phyloP scores from a whole-genome alignment of 2,888 invertebrate genomes.

The Caenorhabditis auriculariae region DNA sequence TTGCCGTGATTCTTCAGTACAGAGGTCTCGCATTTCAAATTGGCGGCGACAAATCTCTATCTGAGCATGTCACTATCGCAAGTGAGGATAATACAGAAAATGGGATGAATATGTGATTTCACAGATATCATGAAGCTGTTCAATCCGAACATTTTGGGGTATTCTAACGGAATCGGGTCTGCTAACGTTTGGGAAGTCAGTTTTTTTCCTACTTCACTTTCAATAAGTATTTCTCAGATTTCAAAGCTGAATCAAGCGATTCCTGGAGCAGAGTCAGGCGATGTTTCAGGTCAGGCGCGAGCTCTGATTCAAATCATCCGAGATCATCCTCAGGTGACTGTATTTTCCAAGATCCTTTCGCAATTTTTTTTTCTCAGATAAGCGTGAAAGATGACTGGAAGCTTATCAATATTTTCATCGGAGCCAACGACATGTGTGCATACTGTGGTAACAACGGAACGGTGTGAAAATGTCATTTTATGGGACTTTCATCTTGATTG shows the following conservation, averaged over 20 bases:
- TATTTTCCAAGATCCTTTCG: too few species aligned
- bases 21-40: constrained; percentile 49
- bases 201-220: neutral
- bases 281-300: constrained; percentile 41
- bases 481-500: too few species aligned
- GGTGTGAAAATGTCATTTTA: too few species aligned
- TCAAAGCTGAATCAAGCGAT: constrained; percentile 46
- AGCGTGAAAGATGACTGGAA: constrained; percentile 56
- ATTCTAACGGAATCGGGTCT: constrained; percentile 43
- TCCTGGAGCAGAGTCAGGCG: constrained; percentile 46
- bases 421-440: constrained; percentile 55
- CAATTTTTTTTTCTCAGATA: constrained; percentile 14
- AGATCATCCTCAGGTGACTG: constrained; percentile 30
- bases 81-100: constrained; percentile 20
- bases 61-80: constrained; percentile 47
- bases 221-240: constrained; percentile 1
- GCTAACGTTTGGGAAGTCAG: constrained; percentile 49
- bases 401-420: constrained; percentile 56
- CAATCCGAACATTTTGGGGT: constrained; percentile 73
- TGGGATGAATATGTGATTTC: neutral
- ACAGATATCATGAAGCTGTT: constrained; percentile 74
- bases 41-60: constrained; percentile 44
- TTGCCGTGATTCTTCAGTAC: constrained; percentile 50
- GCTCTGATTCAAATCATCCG: constrained; percentile 42
- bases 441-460: constrained; percentile 35